Base-by-base conservation (phyloP, 2,113 vertebrate genomes). In the Psittacula cyanocephala region DNA sequence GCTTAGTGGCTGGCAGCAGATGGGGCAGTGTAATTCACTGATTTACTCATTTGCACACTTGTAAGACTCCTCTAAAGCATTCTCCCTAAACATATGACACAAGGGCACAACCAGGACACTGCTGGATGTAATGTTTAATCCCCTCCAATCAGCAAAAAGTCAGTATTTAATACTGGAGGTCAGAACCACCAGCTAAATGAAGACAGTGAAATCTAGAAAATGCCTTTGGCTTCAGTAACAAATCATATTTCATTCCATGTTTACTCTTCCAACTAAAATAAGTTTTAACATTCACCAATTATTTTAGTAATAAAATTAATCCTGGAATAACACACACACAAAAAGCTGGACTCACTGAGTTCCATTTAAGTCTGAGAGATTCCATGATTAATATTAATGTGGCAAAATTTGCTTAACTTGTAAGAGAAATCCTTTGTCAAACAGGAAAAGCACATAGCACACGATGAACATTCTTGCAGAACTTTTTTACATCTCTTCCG, bases 1-100 rank as follows among this genome's bases (percentile, higher is more conserved):
- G 96, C 86, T 88, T 96, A 97, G 97, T 97, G 96, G 95, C 96
- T 96, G 95, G 95, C 94, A 95, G 96, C 97, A 95, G 88, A 81
- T 55, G 91, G 89, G 95, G 91, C 35, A 89, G 69, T 25, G 91
- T 85, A 92, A 94, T 85, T 93, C 91, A 94, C 85, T 84, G 60
- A 69, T 89, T 96, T 94, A 59, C 96, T 92, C 93, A 86, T 74
- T 83, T 87, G 84, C 93, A 79, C 50, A 35, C 93, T 89, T 83
- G 57, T 64, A 41, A 52, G 82, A 4, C 63, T 67, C 67, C 59
- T 84, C 92, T 13, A 8, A 75, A 86, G 89, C 19, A 46, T 62
- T 31, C 76, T 89, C 91, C 91, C 92, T 60, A 94, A 79, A 81
- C 86, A 70, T 86, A 53, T 5, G 95, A 91, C 95, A 84, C 70